Conservation (phyloP, 2,797 vertebrate genomes). For the Myotis planiceps region DNA sequence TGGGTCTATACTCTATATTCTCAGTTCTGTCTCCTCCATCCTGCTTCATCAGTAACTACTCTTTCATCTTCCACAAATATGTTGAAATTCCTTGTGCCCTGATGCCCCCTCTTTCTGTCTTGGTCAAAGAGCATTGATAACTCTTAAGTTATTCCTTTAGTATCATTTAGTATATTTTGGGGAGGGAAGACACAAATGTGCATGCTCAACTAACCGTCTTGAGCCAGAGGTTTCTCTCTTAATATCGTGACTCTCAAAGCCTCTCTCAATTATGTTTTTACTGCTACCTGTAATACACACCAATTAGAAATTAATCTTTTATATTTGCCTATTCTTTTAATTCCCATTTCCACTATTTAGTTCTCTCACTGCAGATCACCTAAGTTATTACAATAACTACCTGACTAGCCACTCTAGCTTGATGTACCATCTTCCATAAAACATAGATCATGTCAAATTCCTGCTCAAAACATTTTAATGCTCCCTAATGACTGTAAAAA, state of each 20-base stretch:
- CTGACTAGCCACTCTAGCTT: background rate
- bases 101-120: background rate
- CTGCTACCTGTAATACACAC: background rate
- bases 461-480: background rate
- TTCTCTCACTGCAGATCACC: background rate
- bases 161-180: background rate
- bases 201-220: background rate
- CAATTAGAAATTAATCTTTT: background rate
- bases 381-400: background rate
- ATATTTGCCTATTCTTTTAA: background rate
- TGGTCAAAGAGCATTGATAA: background rate
- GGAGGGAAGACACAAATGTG: background rate
- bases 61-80: background rate
- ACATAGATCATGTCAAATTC: background rate
- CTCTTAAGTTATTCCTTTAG: background rate
- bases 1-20: background rate
- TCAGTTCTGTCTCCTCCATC: background rate
- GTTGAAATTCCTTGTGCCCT: background rate
- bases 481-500: background rate
- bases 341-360: background rate
- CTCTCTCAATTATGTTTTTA: background rate
- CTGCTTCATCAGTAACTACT: background rate
- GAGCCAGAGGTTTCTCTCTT: background rate
- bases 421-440: background rate
- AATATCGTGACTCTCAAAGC: background rate